phyloP scores from a whole-genome alignment of 2,888 invertebrate species.

The Sussaba pulchella region DNA sequence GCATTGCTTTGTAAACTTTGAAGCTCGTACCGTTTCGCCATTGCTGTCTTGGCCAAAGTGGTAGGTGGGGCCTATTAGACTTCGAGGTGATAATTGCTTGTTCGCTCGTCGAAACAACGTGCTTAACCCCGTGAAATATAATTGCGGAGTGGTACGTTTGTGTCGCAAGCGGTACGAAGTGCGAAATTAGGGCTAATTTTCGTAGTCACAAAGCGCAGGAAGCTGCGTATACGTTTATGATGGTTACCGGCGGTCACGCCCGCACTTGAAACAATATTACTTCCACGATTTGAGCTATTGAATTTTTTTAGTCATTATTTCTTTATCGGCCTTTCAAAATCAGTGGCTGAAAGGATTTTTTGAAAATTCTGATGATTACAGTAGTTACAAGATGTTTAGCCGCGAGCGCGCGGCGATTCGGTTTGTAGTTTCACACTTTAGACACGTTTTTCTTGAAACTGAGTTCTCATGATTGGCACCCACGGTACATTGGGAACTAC shows the following conservation, averaged over 20 bases:
- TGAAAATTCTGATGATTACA: too few relatives aligned
- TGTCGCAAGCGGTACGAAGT: slow-evolving; percentile 20
- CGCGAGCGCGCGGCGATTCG: too few relatives aligned
- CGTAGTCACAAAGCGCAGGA: slow-evolving; percentile 29
- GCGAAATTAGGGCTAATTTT: slow-evolving; percentile 13
- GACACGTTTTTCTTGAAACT: too few relatives aligned
- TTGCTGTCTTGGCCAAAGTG: not conserved
- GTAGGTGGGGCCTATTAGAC: not conserved
- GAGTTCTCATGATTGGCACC: too few relatives aligned
- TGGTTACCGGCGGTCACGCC: not conserved
- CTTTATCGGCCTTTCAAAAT: too few relatives aligned
- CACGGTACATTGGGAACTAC: too few relatives aligned
- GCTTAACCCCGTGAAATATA: slow-evolving; percentile 5
- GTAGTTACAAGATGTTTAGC: too few relatives aligned
- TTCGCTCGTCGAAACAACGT: slow-evolving; percentile 14
- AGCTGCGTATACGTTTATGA: slow-evolving; percentile 35
- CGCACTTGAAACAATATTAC: slow-evolving; percentile 1
- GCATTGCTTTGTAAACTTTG: slow-evolving; percentile 18
- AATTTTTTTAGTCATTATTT: too few relatives aligned
- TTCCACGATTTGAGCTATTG: slow-evolving; percentile 8
- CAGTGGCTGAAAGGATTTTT: too few relatives aligned
- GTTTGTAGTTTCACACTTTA: too few relatives aligned
- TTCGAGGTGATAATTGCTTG: slow-evolving; percentile 17
- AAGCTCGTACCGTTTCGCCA: not conserved
- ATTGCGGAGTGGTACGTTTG: not conserved